Conservation (phyloP, 2,888 invertebrate species). For the Cepaea hortensis region DNA sequence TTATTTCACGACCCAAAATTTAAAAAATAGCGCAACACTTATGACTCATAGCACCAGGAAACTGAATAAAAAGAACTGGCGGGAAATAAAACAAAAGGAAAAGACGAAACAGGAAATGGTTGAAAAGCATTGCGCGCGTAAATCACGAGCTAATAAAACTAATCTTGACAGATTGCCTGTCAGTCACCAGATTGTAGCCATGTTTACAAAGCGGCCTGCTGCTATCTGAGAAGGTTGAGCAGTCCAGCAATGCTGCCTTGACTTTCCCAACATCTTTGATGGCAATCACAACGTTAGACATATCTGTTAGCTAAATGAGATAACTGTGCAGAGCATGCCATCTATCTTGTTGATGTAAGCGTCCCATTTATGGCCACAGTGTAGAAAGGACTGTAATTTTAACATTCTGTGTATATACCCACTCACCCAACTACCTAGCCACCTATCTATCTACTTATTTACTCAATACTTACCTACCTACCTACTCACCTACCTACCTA, state of each 20-base stretch:
- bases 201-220: neutral
- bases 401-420: too few relatives aligned
- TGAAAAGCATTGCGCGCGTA: neutral
- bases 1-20: too few relatives aligned
- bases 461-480: too few relatives aligned
- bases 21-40: too few relatives aligned
- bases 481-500: too few relatives aligned
- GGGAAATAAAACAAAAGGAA: neutral
- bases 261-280: neutral
- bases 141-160: neutral
- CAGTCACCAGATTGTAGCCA: neutral
- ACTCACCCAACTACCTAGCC: too few relatives aligned
- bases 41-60: neutral
- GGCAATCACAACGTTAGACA: neutral
- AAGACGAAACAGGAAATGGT: neutral
- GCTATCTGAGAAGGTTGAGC: neutral
- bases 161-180: conserved; percentile 1
- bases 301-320: too few relatives aligned
- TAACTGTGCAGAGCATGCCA: too few relatives aligned
- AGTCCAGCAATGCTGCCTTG: neutral
- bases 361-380: too few relatives aligned
- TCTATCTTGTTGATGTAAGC: too few relatives aligned
- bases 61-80: neutral
- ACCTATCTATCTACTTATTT: too few relatives aligned
- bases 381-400: too few relatives aligned